A percentile compares a stretch with the other conserved stretches of the same genome.
These are phyloP conservation scores for Drosophila repletoides DNA, from an alignment of 1,140 invertebrate genomes.

Conservation along the genomic window DNA sequence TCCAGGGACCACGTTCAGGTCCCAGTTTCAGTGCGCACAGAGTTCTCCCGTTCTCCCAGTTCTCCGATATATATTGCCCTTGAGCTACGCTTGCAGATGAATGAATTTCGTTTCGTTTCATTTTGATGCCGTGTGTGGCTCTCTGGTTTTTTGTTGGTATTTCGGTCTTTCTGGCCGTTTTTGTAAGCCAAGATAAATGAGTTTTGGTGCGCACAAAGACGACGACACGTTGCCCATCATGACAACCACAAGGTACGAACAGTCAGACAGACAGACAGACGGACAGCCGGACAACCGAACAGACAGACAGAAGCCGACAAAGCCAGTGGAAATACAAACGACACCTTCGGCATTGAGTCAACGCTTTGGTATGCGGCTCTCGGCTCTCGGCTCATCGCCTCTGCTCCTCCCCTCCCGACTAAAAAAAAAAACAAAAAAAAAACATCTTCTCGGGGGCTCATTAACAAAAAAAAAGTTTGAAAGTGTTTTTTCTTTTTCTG, in stretches of 20 bases:
- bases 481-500: slow-evolving; percentile 38
- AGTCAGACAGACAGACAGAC: slow-evolving; percentile 14
- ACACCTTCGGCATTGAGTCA: slow-evolving; percentile 76
- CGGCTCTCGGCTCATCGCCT: neutral
- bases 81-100: slow-evolving; percentile 71
- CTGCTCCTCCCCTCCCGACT: too few species aligned
- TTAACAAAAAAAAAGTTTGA: slow-evolving; percentile 57
- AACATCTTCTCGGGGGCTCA: slow-evolving; percentile 38
- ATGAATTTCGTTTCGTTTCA: slow-evolving; percentile 58
- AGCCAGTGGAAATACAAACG: slow-evolving; percentile 71
- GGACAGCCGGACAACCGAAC: slow-evolving; percentile 26
- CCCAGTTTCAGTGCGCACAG: neutral
- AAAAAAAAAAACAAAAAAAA: neutral
- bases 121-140: slow-evolving; percentile 37
- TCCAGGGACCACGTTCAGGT: neutral
- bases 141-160: slow-evolving; percentile 4
- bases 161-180: slow-evolving; percentile 28
- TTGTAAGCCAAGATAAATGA: slow-evolving; percentile 79
- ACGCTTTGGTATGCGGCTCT: slow-evolving; percentile 70
- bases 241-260: slow-evolving; percentile 20
- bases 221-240: slow-evolving; percentile 69
- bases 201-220: slow-evolving; percentile 78
- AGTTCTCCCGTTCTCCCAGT: neutral
- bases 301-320: slow-evolving; percentile 59
- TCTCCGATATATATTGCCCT: slow-evolving; percentile 42